Base-by-base conservation (phyloP, 2,888 invertebrate genomes). In the Ariolimax columbianus region DNA sequence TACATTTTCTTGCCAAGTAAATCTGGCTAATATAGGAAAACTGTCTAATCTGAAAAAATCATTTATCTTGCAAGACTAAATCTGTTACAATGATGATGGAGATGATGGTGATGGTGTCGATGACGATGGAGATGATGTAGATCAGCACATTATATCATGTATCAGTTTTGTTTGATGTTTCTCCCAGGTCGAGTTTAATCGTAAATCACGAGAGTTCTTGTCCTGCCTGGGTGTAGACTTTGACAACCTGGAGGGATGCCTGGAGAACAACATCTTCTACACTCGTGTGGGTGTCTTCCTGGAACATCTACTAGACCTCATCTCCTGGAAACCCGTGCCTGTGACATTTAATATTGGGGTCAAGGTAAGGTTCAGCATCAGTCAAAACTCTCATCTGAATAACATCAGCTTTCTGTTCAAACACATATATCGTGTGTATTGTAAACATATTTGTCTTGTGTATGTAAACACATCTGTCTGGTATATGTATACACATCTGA, bases 161-260 rank as follows among this genome's bases (percentile, higher is more conserved):
- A 17, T 14, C 7, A n/a, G n/a, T n/a, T n/a, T n/a, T n/a, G n/a
- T n/a, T n/a, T n/a, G n/a, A n/a, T n/a, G n/a, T n/a, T 59, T 59
- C 23, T 38, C 33, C 82, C 93, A 93, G 87, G 89, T 93, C 33
- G 91, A 92, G 30, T 89, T 93, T 80, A 90, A 91, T 77, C 82
- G 87, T 0, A 86, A 89, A 30, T 91, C 89, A 85, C 90, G 91
- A 36, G 43, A 84, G 33, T 92, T 92, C 86, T 87, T 93, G n/a
- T 85, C 89, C 77, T 85, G 83, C 19, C 87, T 91, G 59, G 92
- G 92, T 11, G 89, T 93, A 30, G 92, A 93, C 86, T 92, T 92
- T 87, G 92, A 92, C 78, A 92, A 92, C 88, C 89, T 93, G 38
- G 93, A 93, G 88, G 93, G 93, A 9, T 91, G 92, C 77, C 91